phyloP scores from a whole-genome alignment of 2,113 vertebrate genomes.

The Glaucidium brasilianum region DNA sequence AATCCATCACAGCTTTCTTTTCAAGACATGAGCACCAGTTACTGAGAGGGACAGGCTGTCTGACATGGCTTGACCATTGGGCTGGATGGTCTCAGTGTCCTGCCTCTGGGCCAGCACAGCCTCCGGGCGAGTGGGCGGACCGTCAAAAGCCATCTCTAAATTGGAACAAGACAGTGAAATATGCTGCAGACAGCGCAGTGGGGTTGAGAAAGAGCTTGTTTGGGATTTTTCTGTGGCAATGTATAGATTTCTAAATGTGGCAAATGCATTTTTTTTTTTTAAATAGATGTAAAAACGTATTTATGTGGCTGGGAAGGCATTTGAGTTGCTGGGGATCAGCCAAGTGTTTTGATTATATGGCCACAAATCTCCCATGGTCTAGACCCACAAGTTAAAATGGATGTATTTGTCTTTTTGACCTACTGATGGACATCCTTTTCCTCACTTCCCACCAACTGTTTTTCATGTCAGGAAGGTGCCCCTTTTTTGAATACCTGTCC shows the following conservation, averaged over 20 bases:
- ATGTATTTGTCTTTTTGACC: not conserved
- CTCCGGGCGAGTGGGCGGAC: rapidly evolving
- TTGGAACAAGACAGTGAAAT: not conserved
- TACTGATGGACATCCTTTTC: not conserved
- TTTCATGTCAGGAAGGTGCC: not conserved
- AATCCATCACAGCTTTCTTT: not conserved
- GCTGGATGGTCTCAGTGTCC: not conserved
- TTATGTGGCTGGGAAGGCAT: not conserved
- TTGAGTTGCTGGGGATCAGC: not conserved
- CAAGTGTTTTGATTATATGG: not conserved
- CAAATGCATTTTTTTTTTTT: not conserved
- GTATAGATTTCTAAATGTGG: not conserved
- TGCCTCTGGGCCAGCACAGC: not conserved
- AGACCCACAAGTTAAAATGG: not conserved
- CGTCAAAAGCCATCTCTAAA: not conserved
- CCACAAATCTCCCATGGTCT: not conserved
- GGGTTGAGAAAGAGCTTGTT: not conserved
- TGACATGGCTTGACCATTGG: rapidly evolving
- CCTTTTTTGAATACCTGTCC: not conserved
- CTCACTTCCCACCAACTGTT: not conserved
- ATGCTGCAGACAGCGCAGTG: not conserved
- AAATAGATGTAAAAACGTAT: not conserved
- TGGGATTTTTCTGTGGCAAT: not conserved
- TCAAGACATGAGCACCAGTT: too few species aligned
- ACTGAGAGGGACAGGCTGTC: not conserved